Base-by-base conservation (phyloP, 2,113 vertebrate species). In the Micronycteris hirsuta region DNA sequence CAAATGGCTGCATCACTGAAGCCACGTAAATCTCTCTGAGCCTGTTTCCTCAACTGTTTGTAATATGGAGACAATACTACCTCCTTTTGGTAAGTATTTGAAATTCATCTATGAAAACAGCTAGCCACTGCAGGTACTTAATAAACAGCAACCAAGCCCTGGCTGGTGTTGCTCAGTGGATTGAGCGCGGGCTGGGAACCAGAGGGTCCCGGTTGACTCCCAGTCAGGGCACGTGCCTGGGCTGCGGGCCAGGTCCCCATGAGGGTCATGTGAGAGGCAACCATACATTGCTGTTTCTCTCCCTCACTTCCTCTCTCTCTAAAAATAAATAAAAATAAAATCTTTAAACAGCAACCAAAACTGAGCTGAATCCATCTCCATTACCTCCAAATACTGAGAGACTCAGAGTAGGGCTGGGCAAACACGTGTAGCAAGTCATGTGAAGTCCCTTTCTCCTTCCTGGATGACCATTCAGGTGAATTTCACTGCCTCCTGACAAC, bases 101-200 rank as follows among this genome's bases (percentile, higher is more conserved):
- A 86, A 95, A 93, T 73, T 82, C 65, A 54, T 68, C 38, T 74
- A 19, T 38, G 49, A 93, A 94, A 95, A 58, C 74, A 78, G 47
- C 20, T 31, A 73, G 81, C 28, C 26, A 54, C 52, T n/a, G 33
- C 56, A 83, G 41, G 38, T 45, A 49, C 38, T 90, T 63, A 84
- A 67, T 68, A 83, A 94, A 20, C 17, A 58, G n/a, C 5, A 12
- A 86, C 86, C 65, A n/a, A n/a, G n/a, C n/a, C n/a, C n/a, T n/a
- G n/a, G n/a, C n/a, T n/a, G n/a, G n/a, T n/a, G n/a, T n/a, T n/a
- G n/a, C n/a, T n/a, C n/a, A n/a, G n/a, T n/a, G n/a, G n/a, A n/a
- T n/a, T n/a, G n/a, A n/a, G n/a, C n/a, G n/a, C n/a, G n/a, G n/a
- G n/a, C n/a, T n/a, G n/a, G n/a, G n/a, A n/a, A n/a, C n/a, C n/a